Conservation (phyloP, 2,888 invertebrate species). For the Apotomis turbidana region DNA sequence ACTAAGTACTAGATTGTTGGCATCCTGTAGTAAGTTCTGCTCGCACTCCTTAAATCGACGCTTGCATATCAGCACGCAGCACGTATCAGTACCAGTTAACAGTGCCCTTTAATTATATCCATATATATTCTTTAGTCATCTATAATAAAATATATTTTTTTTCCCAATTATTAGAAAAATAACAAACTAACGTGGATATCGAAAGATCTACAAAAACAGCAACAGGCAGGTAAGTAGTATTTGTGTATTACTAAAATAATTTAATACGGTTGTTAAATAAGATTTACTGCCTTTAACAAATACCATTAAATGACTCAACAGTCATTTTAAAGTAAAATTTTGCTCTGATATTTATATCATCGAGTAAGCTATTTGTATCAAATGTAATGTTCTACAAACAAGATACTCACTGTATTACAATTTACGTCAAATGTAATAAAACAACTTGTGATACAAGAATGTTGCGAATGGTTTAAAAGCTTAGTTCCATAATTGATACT, state of each 20-base stretch:
- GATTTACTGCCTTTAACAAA: neutral
- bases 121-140: too few species aligned
- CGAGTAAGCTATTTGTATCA: neutral
- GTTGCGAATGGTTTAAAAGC: slow-evolving; percentile 12
- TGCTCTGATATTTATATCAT: neutral
- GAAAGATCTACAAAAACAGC: too few species aligned
- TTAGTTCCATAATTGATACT: slow-evolving; percentile 1
- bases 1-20: slow-evolving; percentile 20
- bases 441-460: slow-evolving; percentile 2
- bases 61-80: neutral
- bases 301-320: neutral
- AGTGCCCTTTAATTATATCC: too few species aligned
- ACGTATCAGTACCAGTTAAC: neutral
- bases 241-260: too few species aligned
- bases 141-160: too few species aligned
- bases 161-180: too few species aligned
- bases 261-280: neutral
- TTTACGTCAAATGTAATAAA: slow-evolving; percentile 20
- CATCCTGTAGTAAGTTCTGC: slow-evolving; percentile 14
- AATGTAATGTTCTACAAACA: slow-evolving; percentile 10
- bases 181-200: too few species aligned
- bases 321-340: neutral
- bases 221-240: too few species aligned
- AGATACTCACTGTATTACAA: slow-evolving; percentile 10
- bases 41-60: neutral